These are phyloP conservation scores for Mustela nigripes DNA, from an alignment of 2,113 vertebrate genomes.

Conservation along the genomic window DNA sequence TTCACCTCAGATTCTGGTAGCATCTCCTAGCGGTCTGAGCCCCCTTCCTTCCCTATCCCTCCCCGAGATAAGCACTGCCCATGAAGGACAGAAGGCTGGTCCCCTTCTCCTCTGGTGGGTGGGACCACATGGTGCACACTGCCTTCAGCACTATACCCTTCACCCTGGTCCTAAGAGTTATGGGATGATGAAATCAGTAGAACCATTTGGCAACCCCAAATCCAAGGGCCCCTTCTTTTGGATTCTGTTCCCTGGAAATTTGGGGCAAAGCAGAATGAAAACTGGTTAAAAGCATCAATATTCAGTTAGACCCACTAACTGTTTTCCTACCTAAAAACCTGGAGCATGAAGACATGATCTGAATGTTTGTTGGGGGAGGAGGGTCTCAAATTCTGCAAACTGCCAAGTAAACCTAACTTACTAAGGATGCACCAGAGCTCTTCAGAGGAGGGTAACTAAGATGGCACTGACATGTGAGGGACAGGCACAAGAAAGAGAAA, in stretches of 20 bases:
- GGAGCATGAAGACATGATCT: background rate
- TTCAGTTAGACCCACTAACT: background rate
- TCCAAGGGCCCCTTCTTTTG: background rate
- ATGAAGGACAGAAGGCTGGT: background rate
- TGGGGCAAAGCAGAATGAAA: background rate
- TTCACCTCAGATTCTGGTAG: background rate
- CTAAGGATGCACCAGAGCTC: background rate
- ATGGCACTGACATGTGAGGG: rapidly evolving
- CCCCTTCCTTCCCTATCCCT: rapidly evolving
- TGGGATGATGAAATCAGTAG: background rate
- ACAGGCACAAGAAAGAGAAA: background rate
- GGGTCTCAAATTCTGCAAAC: background rate
- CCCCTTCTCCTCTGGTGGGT: background rate
- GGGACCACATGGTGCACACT: background rate
- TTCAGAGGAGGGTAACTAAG: background rate
- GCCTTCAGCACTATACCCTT: background rate
- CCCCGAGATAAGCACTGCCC: background rate
- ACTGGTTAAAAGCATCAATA: background rate
- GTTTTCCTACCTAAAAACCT: background rate
- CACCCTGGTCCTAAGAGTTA: background rate
- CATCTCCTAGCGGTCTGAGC: background rate
- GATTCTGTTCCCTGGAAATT: background rate
- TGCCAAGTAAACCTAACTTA: background rate
- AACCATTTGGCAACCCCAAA: background rate
- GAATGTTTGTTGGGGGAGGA: background rate